These are phyloP conservation scores for Ophraella communa DNA, from an alignment of 2,888 invertebrate genomes.

Conservation along the genomic window DNA sequence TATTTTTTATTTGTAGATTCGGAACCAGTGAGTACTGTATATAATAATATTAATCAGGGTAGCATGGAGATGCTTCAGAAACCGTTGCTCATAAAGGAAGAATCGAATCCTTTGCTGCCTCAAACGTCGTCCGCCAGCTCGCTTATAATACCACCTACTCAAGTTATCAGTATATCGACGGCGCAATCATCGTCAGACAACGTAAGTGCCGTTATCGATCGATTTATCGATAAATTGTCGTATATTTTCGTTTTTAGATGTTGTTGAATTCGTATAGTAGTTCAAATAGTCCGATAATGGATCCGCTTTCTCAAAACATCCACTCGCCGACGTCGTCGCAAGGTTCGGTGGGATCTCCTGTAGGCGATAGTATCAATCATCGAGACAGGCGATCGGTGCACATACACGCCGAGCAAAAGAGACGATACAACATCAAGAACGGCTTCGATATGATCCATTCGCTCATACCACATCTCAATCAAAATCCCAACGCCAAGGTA, in stretches of 20 bases:
- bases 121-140: slow-evolving; percentile 58
- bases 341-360: slow-evolving; percentile 58
- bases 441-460: slow-evolving; percentile 94
- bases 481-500: slow-evolving; percentile 89
- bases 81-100: slow-evolving; percentile 48
- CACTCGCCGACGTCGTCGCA: slow-evolving; percentile 71
- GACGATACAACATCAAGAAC: slow-evolving; percentile 94
- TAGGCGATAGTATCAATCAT: slow-evolving; percentile 56
- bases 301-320: slow-evolving; percentile 58
- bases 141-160: slow-evolving; percentile 61
- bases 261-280: slow-evolving; percentile 50
- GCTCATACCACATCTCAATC: slow-evolving; percentile 88
- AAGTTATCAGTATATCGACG: slow-evolving; percentile 60
- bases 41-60: slow-evolving; percentile 37
- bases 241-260: slow-evolving; percentile 42
- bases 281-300: slow-evolving; percentile 60
- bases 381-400: slow-evolving; percentile 83
- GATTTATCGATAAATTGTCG: not conserved
- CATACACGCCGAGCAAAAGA: slow-evolving; percentile 94
- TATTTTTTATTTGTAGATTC: slow-evolving; percentile 35
- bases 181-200: slow-evolving; percentile 55
- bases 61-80: slow-evolving; percentile 35
- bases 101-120: slow-evolving; percentile 59
- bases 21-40: slow-evolving; percentile 38
- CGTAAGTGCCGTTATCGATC: slow-evolving; percentile 37